phyloP scores from a whole-genome alignment of 2,113 vertebrate genomes.

The Corydoras sp. region DNA sequence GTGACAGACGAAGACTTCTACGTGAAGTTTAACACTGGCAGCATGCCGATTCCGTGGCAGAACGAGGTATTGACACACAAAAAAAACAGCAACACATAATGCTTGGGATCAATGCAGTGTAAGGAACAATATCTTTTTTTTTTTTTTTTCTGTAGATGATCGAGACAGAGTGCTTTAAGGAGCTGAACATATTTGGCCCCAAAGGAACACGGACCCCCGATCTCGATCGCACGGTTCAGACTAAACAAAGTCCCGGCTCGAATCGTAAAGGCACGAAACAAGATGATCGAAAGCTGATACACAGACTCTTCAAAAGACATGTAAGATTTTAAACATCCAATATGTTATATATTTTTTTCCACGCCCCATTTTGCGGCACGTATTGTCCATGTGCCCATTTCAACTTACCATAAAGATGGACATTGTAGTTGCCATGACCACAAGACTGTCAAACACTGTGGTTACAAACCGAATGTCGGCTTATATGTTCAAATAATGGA shows the following conservation, averaged over 20 bases:
- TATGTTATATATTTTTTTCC: no score
- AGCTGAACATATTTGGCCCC: slow-evolving; percentile 73
- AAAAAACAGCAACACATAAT: neutral
- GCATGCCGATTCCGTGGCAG: slow-evolving; percentile 73
- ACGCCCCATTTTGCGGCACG: no score
- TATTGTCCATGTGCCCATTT: no score
- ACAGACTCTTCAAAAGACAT: slow-evolving; percentile 62
- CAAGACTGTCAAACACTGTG: no score
- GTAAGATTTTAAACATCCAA: slow-evolving; percentile 48
- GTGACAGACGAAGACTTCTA: slow-evolving; percentile 69
- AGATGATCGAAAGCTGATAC: slow-evolving; percentile 57
- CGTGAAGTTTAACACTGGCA: slow-evolving; percentile 69
- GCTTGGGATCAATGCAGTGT: neutral
- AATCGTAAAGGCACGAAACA: neutral
- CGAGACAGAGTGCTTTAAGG: slow-evolving; percentile 74
- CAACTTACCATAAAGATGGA: no score
- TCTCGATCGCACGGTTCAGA: slow-evolving; percentile 58
- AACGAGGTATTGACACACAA: slow-evolving; percentile 65
- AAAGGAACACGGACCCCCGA: slow-evolving; percentile 59
- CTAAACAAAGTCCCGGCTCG: neutral
- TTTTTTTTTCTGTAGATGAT: slow-evolving; percentile 63
- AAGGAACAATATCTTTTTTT: neutral
- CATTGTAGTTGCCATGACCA: no score
- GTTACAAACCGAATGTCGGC: no score
- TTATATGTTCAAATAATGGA: no score